phyloP scores from a whole-genome alignment of 2,113 vertebrate genomes.

The Apistogramma diplotaenia region DNA sequence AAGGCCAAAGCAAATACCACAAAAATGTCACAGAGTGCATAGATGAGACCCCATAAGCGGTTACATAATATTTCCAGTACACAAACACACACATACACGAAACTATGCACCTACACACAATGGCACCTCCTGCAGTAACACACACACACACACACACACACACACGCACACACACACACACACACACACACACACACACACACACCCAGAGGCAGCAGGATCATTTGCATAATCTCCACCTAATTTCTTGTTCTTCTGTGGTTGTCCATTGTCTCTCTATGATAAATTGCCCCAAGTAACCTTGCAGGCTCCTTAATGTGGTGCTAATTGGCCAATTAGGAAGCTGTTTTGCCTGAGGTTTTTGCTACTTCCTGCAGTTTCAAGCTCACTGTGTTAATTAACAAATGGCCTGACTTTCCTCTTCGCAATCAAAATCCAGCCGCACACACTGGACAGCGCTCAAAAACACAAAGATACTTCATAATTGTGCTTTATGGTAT shows the following conservation, averaged over 20 bases:
- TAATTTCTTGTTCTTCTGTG: not conserved
- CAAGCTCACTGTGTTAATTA: not conserved
- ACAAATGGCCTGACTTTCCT: not conserved
- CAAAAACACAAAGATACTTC: not conserved
- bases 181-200: not conserved
- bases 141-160: not conserved
- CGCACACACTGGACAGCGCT: not conserved
- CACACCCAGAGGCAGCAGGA: not conserved
- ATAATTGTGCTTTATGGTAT: no score
- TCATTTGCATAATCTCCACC: constrained; percentile 14
- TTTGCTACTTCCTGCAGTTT: not conserved
- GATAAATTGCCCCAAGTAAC: constrained; percentile 19
- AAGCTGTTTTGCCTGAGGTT: not conserved
- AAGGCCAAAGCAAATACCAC: constrained; percentile 36
- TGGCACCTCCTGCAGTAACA: not conserved
- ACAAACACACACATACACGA: not conserved
- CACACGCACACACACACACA: not conserved
- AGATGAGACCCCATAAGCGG: not conserved
- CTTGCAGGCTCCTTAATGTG: not conserved
- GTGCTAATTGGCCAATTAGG: constrained; percentile 35
- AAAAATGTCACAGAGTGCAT: constrained; percentile 33
- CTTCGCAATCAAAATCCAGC: not conserved
- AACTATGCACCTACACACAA: not conserved
- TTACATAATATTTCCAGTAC: not conserved
- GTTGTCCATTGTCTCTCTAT: not conserved